These are phyloP conservation scores for Phenganax marumi DNA, from an alignment of 92 coral and sea anemone genomes.

Conservation along the genomic window DNA sequence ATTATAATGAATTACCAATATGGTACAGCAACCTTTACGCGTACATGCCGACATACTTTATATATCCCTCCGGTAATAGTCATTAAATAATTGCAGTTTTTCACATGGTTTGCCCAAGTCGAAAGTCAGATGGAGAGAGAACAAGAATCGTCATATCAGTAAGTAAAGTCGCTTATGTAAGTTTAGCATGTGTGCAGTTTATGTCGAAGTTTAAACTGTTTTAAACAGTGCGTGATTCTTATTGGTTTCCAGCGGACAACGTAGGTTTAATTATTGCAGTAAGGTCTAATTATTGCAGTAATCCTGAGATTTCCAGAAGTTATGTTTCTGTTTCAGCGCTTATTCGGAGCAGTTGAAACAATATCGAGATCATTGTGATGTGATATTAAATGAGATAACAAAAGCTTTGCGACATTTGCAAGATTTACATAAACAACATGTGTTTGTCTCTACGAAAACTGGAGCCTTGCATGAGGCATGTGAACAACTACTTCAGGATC, in stretches of 20 bases:
- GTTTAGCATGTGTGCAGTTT: neutral
- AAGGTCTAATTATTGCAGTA: neutral
- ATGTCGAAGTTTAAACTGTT: neutral
- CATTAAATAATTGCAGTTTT: slow-evolving; percentile 59
- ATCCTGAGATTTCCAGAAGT: neutral
- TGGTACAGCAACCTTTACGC: too few species aligned
- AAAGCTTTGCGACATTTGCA: slow-evolving; percentile 72
- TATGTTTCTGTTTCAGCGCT: slow-evolving; percentile 53
- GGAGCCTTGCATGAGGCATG: slow-evolving; percentile 98
- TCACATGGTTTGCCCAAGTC: slow-evolving; percentile 98
- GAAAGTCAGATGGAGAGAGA: slow-evolving; percentile 98
- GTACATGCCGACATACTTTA: neutral
- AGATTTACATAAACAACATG: slow-evolving; percentile 80
- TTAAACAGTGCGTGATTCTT: neutral
- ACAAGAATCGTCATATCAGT: slow-evolving; percentile 96
- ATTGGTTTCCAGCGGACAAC: neutral
- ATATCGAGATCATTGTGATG: slow-evolving; percentile 90
- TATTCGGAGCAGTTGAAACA: slow-evolving; percentile 86
- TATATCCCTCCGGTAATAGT: neutral
- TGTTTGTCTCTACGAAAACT: slow-evolving; percentile 96
- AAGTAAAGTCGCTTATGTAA: neutral
- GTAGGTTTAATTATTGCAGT: neutral
- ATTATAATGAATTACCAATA: too few species aligned
- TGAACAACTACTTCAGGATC: slow-evolving; percentile 95
- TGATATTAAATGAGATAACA: slow-evolving; percentile 73